Conservation (phyloP, 2,113 vertebrate genomes). For the Oxyruncus cristatus region DNA sequence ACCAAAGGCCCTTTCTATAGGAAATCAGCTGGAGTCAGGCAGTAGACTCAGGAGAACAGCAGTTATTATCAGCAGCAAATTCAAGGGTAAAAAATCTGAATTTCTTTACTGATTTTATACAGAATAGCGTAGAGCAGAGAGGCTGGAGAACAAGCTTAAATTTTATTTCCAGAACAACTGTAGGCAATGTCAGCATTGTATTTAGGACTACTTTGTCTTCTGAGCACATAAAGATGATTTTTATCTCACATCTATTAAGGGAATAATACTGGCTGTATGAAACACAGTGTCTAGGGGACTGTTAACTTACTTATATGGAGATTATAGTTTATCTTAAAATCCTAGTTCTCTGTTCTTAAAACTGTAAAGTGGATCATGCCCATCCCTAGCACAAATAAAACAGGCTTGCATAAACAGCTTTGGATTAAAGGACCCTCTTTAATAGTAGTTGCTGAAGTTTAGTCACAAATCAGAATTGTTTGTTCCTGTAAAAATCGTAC, state of each 20-base stretch:
- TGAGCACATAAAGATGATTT: background rate
- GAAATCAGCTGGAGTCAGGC: background rate
- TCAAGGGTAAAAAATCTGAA: background rate
- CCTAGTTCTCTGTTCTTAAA: background rate
- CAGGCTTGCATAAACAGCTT: background rate
- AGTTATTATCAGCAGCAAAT: background rate
- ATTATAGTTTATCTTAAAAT: slow-evolving; percentile 22
- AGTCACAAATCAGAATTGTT: background rate
- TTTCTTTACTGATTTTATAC: background rate
- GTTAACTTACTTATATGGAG: background rate
- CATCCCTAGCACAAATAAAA: background rate
- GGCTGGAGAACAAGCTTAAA: background rate
- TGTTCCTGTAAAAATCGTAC: background rate
- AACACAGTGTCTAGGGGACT: background rate
- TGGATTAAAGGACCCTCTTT: background rate
- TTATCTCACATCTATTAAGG: background rate
- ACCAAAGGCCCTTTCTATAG: background rate
- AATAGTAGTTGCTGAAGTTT: background rate
- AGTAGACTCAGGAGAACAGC: background rate
- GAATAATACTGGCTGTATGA: background rate
- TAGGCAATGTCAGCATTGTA: background rate
- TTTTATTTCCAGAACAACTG: background rate
- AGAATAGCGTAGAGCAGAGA: fast-evolving
- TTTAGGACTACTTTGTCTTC: background rate
- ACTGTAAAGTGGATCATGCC: background rate